phyloP scores from a whole-genome alignment of 1,140 invertebrate genomes.

The Liolophura sinensis region DNA sequence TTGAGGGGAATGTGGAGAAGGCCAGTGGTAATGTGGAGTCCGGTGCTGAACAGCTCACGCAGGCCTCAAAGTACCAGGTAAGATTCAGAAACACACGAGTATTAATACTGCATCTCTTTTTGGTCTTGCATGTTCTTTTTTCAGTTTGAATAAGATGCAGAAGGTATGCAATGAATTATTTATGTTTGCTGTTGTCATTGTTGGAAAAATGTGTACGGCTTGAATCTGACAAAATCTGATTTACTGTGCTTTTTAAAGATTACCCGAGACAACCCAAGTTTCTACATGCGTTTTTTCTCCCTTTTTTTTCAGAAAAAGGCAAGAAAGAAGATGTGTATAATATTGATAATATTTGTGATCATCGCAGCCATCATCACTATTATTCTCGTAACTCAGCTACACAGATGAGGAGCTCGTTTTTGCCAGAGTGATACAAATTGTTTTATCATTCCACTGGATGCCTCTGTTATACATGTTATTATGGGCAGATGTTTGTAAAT shows the following conservation, averaged over 20 bases:
- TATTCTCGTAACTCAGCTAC: slow-evolving; percentile 26
- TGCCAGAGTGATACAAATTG: no score
- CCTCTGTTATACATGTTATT: no score
- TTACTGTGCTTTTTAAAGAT: no score
- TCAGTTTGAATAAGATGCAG: no score
- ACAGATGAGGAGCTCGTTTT: no score
- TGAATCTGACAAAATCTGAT: no score
- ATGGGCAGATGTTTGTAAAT: no score
- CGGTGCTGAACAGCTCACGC: slow-evolving; percentile 77
- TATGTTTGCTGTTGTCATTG: no score
- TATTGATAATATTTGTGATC: slow-evolving; percentile 43
- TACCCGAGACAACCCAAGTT: no score
- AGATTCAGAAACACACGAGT: neutral
- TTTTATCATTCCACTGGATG: no score
- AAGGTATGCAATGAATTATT: no score
- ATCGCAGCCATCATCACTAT: slow-evolving; percentile 39
- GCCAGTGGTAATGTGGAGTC: slow-evolving; percentile 82
- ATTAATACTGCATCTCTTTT: neutral
- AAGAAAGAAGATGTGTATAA: slow-evolving; percentile 49
- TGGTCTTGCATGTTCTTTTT: neutral
- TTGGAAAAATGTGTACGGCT: no score
- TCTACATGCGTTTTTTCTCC: neutral
- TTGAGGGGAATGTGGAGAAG: slow-evolving; percentile 92
- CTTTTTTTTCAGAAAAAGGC: slow-evolving; percentile 46
- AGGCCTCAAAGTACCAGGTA: slow-evolving; percentile 81